Evolutionary conservation across 2,113 vertebrate genomes (phyloP), one percentile per base, ranked within the genome.

Genomic region (zebrafish (Danio rerio)): DNA sequence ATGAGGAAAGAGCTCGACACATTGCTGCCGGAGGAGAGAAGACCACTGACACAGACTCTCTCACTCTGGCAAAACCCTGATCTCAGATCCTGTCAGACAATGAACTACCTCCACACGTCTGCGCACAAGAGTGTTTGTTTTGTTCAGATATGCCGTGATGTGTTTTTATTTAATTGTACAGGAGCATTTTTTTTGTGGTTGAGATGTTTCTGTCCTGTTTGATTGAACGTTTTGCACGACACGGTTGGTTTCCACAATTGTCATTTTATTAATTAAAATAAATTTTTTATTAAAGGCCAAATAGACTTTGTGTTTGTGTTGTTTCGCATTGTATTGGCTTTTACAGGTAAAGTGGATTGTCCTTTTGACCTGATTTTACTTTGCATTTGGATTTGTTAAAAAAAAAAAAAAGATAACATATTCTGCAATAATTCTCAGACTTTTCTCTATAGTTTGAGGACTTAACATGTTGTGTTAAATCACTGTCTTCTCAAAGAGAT

Each of bases 1-100:
- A 96, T 43, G 84, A 91, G 74, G 95, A 97, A 86, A 94, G 98
- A 89, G 91, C 92, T 1, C 65, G 81, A 66, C 93, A 86, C 83
- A 90, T 93, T 86, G 82, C 85, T 13, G 81, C 83, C 7, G 9
- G 85, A 8, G 62, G 76, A 0, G 63, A 78, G 61, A 45, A 47
- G 63, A 82, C 47, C 16, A 71, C 76, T 56, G 80, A 52, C 5
- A 72, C 16, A 15, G 75, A 6, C 71, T 45, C 15, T 31, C 80
- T 70, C 61, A 81, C 2, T 15, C n/a, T 4, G 80, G 45, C 72
- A 9, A 45, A 52, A 49, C 65, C 78, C 8, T 92, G 86, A 90
- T 68, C 56, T 53, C 21, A 40, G 15, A 40, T 13, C 50, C 50
- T 10, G 59, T 47, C 18, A 45, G 53, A 62, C 40, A 49, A 12